Percentiles rank a stretch among this genome's conserved stretches.
phyloP scores from a whole-genome alignment of 2,888 invertebrate species.

The Epsilonema sp. region DNA sequence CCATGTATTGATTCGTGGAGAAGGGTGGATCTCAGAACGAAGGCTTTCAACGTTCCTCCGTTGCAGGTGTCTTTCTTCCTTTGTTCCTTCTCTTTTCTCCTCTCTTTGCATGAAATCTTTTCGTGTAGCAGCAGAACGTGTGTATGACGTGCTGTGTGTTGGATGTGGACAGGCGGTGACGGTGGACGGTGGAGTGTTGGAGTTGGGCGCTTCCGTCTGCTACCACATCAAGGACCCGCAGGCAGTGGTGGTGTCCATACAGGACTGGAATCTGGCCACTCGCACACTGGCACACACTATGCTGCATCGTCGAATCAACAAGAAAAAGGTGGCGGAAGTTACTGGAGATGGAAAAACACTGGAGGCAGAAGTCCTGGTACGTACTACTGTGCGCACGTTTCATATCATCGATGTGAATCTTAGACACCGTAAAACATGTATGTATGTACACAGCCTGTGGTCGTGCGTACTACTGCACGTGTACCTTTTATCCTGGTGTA shows the following conservation, averaged over 20 bases:
- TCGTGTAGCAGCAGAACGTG: too few relatives aligned
- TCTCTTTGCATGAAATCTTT: too few relatives aligned
- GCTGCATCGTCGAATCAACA: conserved; percentile 28
- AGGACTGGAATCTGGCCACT: conserved; percentile 30
- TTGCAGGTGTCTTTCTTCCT: conserved; percentile 25
- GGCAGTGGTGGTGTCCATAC: conserved; percentile 30
- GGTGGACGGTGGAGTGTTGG: conserved; percentile 32
- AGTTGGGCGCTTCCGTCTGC: conserved; percentile 33
- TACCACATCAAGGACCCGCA: conserved; percentile 31
- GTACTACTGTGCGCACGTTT: too few relatives aligned
- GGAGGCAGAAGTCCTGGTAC: conserved; percentile 19
- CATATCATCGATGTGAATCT: too few relatives aligned
- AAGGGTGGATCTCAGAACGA: conserved; percentile 31
- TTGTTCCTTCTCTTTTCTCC: too few relatives aligned
- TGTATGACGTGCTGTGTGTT: too few relatives aligned
- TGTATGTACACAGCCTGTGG: too few relatives aligned
- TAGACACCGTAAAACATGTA: too few relatives aligned
- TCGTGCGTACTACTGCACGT: too few relatives aligned
- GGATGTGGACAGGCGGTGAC: conserved; percentile 34
- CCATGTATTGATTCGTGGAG: conserved; percentile 31
- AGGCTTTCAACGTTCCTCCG: conserved; percentile 35
- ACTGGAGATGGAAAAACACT: conserved; percentile 18
- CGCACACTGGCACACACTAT: conserved; percentile 31
- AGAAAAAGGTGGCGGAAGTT: conserved; percentile 23
- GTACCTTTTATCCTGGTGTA: too few relatives aligned